These are phyloP conservation scores for Porites divaricata DNA, from an alignment of 92 coral and sea anemone species.

Conservation along the genomic window DNA sequence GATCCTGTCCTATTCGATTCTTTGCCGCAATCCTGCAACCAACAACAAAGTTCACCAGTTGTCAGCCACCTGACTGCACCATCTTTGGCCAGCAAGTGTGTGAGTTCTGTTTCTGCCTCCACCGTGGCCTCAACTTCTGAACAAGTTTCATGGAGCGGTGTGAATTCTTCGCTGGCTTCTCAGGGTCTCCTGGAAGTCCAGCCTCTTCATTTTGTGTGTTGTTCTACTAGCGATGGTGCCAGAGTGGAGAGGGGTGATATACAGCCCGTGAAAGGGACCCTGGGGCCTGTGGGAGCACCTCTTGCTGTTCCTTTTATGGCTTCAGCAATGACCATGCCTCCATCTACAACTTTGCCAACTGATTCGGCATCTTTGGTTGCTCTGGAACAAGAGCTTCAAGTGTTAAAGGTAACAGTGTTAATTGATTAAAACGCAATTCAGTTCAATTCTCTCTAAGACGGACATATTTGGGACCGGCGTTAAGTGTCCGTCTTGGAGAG, in stretches of 20 bases:
- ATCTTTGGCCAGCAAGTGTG: slow-evolving; percentile 24
- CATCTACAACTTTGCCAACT: slow-evolving; percentile 43
- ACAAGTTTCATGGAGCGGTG: slow-evolving; percentile 49
- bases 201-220: slow-evolving; percentile 92
- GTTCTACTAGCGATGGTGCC: slow-evolving; percentile 96
- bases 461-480: no score
- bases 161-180: slow-evolving; percentile 59
- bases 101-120: slow-evolving; percentile 11
- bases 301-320: slow-evolving; percentile 40
- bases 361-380: slow-evolving; percentile 77
- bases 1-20: slow-evolving; percentile 95
- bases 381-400: slow-evolving; percentile 76
- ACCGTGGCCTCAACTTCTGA: slow-evolving; percentile 25
- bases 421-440: background rate
- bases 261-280: slow-evolving; percentile 5
- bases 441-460: no score
- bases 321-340: slow-evolving; percentile 18
- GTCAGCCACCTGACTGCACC: background rate
- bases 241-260: slow-evolving; percentile 80
- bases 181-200: slow-evolving; percentile 96
- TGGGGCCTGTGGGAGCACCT: slow-evolving; percentile 40
- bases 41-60: slow-evolving; percentile 6
- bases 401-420: slow-evolving; percentile 74
- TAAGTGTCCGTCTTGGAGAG: no score
- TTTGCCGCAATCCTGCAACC: slow-evolving; percentile 49